Conservation (phyloP, 1,140 invertebrate genomes). For the Acromyrmex charruanus region DNA sequence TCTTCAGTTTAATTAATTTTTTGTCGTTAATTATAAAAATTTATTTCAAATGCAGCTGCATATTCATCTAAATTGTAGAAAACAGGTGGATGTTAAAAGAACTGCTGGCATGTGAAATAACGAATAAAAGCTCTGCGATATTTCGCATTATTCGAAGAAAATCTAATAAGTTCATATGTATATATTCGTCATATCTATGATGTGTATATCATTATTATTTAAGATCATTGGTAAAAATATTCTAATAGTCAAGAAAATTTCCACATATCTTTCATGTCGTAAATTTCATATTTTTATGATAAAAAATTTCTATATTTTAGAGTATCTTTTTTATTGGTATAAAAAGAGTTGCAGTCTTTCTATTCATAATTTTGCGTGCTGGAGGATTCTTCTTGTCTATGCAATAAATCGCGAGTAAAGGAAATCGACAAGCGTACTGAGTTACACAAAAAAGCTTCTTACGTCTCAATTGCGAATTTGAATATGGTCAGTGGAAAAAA, state of each 20-base stretch:
- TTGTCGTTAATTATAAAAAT: conserved; percentile 24
- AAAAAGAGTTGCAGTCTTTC: not conserved
- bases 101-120: conserved; percentile 13
- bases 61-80: conserved; percentile 8
- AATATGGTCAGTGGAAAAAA: conserved; percentile 1
- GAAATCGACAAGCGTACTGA: not conserved
- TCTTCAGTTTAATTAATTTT: conserved; percentile 11
- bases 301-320: not conserved
- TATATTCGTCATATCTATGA: not conserved
- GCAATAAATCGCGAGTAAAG: conserved; percentile 5
- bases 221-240: not conserved
- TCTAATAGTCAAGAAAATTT: not conserved
- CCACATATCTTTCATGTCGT: too few relatives aligned
- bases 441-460: not conserved
- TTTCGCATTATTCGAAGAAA: not conserved
- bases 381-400: not conserved
- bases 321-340: not conserved
- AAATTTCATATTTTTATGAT: not conserved
- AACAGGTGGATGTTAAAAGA: conserved; percentile 27
- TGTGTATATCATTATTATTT: not conserved
- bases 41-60: conserved; percentile 14
- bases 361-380: not conserved
- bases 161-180: not conserved
- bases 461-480: not conserved
- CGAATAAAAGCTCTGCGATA: conserved; percentile 21